phyloP scores from a whole-genome alignment of 2,113 vertebrate genomes.

The Hepsetus odoe region DNA sequence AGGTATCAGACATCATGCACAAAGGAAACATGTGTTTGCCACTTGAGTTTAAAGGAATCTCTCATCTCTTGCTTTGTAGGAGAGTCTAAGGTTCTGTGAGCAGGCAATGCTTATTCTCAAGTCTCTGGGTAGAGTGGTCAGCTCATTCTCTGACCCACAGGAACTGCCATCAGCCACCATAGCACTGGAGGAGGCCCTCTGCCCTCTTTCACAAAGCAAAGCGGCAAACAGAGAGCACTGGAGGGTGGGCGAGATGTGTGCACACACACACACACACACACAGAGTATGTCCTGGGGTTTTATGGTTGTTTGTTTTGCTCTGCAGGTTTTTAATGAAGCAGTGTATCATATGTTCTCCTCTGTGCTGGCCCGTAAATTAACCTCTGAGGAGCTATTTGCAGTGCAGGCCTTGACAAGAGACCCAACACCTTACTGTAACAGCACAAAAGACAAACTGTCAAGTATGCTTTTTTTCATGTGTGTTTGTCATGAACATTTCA shows the following conservation, averaged over 20 bases:
- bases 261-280: not conserved
- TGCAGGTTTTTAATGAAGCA: conserved; percentile 82
- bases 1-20: too few species aligned
- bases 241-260: conserved; percentile 50
- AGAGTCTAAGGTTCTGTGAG: conserved; percentile 82
- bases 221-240: conserved; percentile 57
- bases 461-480: conserved; percentile 16
- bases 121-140: conserved; percentile 79
- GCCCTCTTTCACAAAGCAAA: conserved; percentile 61
- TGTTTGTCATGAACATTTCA: not conserved
- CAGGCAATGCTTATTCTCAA: conserved; percentile 77
- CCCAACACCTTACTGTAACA: conserved; percentile 37
- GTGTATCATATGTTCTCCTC: conserved; percentile 80
- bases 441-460: conserved; percentile 11
- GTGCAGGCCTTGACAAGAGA: conserved; percentile 78
- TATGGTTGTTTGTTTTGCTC: conserved; percentile 33
- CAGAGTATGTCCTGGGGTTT: not conserved
- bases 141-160: conserved; percentile 73
- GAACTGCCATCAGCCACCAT: conserved; percentile 69
- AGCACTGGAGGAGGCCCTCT: conserved; percentile 70
- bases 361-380: conserved; percentile 65
- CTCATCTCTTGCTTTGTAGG: conserved; percentile 68
- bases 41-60: too few species aligned
- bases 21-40: too few species aligned
- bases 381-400: conserved; percentile 76